Evolutionary conservation across 2,888 invertebrate species (phyloP).

Genomic region (Acronicta alni): DNA sequence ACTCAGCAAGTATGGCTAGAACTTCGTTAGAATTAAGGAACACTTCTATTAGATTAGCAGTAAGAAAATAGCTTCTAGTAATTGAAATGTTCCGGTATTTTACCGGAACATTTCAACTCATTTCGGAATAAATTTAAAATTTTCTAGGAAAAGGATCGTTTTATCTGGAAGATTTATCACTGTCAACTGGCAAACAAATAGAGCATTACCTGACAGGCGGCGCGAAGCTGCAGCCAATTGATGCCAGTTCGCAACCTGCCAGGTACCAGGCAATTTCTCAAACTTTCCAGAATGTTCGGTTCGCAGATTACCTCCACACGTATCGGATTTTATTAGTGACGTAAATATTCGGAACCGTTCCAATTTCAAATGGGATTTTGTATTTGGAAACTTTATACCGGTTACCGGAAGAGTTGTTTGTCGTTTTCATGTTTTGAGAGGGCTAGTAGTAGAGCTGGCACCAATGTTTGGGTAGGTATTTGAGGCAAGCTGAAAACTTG

Average conservation of each 20-base stretch:
- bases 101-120: constrained; percentile 18
- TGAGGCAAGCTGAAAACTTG: no score
- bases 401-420: no score
- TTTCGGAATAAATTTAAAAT: constrained; percentile 27
- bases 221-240: constrained; percentile 41
- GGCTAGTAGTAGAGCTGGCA: no score
- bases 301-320: constrained; percentile 32
- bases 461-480: no score
- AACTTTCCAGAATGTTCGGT: constrained; percentile 28
- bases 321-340: constrained; percentile 27
- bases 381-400: constrained; percentile 31
- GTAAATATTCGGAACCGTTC: constrained; percentile 26
- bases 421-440: no score
- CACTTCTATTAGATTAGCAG: constrained; percentile 13
- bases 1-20: constrained; percentile 18
- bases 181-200: constrained; percentile 43
- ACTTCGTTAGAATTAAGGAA: background rate
- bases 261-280: constrained; percentile 29
- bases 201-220: constrained; percentile 39
- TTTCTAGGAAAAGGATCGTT: constrained; percentile 15
- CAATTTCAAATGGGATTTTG: constrained; percentile 37
- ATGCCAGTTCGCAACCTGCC: constrained; percentile 23
- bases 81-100: constrained; percentile 44
- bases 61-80: constrained; percentile 31
- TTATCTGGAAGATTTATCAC: constrained; percentile 34